phyloP scores from a whole-genome alignment of 2,113 vertebrate genomes.

The Indicator indicator region DNA sequence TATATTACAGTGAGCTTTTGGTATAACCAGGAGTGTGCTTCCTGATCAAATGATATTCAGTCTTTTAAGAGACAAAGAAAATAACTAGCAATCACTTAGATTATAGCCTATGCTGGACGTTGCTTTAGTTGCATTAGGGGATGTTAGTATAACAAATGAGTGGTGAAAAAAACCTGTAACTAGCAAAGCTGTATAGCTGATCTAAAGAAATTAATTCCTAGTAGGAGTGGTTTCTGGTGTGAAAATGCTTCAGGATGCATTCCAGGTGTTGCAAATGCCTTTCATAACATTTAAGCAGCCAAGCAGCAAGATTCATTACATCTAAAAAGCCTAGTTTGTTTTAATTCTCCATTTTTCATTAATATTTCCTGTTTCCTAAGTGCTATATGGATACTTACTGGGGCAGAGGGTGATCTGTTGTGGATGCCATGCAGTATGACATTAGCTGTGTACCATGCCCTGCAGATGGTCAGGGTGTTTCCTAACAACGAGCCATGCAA shows the following conservation, averaged over 20 bases:
- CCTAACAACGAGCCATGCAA: not conserved
- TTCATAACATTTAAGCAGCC: not conserved
- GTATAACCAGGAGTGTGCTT: not conserved
- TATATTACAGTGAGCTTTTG: not conserved
- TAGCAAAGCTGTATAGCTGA: not conserved
- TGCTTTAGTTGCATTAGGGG: not conserved
- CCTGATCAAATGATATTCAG: not conserved
- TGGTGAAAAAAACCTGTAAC: not conserved
- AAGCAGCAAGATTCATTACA: not conserved
- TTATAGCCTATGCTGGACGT: not conserved
- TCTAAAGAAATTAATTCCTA: not conserved
- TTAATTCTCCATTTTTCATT: not conserved
- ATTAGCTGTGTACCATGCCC: rapidly evolving
- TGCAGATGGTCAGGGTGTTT: not conserved
- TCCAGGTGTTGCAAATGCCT: not conserved
- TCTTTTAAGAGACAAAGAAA: not conserved
- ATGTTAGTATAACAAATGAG: not conserved
- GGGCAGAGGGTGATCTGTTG: not conserved
- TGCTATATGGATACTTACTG: not conserved
- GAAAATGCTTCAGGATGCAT: not conserved
- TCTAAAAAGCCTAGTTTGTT: not conserved
- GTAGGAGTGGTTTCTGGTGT: not conserved
- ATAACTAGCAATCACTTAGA: not conserved
- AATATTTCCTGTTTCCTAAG: not conserved
- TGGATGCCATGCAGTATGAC: rapidly evolving